phyloP scores from a whole-genome alignment of 2,797 vertebrate genomes.

The Okamejei kenojei region DNA sequence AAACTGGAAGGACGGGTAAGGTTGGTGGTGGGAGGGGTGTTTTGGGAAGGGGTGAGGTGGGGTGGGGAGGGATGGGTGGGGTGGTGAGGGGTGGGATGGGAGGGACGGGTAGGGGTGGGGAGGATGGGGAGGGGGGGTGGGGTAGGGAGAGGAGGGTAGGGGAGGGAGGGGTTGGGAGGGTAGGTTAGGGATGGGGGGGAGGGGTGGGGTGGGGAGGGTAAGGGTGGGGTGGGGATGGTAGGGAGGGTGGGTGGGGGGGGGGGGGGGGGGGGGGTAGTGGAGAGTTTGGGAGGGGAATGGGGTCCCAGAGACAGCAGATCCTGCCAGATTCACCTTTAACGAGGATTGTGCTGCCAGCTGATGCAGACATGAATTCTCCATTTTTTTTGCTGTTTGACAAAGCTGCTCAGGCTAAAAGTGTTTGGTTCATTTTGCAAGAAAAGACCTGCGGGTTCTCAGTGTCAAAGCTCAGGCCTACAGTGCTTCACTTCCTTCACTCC shows the following conservation, averaged over 20 bases:
- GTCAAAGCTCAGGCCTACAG: too few species aligned
- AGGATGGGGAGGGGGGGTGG: too few species aligned
- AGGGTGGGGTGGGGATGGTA: conserved; percentile 59
- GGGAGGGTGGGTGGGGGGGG: conserved; percentile 42
- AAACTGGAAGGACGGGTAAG: conserved; percentile 68
- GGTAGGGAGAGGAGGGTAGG: background rate
- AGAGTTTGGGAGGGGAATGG: conserved; percentile 52
- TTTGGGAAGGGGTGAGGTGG: conserved; percentile 47
- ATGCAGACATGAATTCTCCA: background rate
- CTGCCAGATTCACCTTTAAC: background rate
- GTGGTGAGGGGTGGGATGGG: conserved; percentile 48
- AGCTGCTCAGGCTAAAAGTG: too few species aligned
- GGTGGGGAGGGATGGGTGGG: conserved; percentile 50
- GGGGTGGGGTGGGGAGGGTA: conserved; percentile 50
- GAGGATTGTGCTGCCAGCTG: too few species aligned
- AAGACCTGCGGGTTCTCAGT: too few species aligned
- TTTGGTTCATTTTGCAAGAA: too few species aligned
- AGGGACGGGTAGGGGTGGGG: conserved; percentile 57
- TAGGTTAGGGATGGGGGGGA: conserved; percentile 56
- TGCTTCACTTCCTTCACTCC: too few species aligned
- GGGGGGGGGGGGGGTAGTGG: conserved; percentile 38
- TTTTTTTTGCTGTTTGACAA: background rate
- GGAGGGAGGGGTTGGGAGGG: too few species aligned
- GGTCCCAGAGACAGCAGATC: background rate
- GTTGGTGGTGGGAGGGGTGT: conserved; percentile 51